Conservation (phyloP, 2,113 vertebrate species). For the Typhlomys cinereus region DNA sequence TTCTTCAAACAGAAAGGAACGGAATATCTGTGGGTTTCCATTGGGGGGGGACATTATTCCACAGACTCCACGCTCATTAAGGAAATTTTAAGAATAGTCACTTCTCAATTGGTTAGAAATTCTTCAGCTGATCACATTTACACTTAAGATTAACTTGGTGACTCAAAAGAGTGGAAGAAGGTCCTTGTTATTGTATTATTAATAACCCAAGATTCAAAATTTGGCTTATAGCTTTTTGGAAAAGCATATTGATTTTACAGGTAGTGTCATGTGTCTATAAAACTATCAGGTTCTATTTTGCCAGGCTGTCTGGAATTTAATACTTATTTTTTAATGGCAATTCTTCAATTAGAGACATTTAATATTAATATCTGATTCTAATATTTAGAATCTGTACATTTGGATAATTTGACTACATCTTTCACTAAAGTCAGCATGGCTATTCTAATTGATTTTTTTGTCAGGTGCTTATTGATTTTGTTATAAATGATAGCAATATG, state of each 20-base stretch:
- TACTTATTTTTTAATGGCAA: conserved; percentile 45
- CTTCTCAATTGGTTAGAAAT: not conserved
- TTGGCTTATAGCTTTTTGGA: not conserved
- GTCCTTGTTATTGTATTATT: not conserved
- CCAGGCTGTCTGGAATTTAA: not conserved
- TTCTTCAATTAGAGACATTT: conserved; percentile 31
- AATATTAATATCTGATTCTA: conserved; percentile 12
- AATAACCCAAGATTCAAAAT: not conserved
- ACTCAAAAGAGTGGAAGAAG: not conserved
- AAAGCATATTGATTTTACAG: not conserved
- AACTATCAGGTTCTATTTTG: not conserved
- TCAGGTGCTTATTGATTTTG: conserved; percentile 56
- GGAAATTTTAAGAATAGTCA: not conserved
- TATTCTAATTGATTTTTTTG: conserved; percentile 44
- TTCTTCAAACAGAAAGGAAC: conserved; percentile 12
- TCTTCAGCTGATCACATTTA: conserved; percentile 27
- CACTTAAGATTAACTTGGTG: not conserved
- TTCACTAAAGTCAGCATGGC: conserved; percentile 1
- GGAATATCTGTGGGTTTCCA: not conserved
- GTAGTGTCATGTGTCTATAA: not conserved
- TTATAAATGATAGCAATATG: conserved; percentile 10
- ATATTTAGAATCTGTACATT: not conserved
- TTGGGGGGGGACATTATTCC: not conserved
- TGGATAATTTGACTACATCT: conserved; percentile 23
- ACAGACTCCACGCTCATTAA: not conserved